These are phyloP conservation scores for Masnerella sp. DNA, from an alignment of 2,888 invertebrate species.

Conservation along the genomic window DNA sequence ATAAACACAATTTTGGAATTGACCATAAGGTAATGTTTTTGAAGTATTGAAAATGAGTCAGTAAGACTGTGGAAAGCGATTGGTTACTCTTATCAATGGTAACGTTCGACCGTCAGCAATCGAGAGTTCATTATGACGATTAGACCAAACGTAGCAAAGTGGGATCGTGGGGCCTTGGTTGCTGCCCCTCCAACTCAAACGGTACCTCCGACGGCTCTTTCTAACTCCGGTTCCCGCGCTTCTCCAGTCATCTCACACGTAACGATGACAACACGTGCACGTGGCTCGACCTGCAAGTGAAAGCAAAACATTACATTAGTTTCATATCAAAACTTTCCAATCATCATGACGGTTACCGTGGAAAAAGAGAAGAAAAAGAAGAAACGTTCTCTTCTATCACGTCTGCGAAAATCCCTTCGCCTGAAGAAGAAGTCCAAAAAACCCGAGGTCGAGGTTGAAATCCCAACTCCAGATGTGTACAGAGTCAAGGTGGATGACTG, in stretches of 20 bases:
- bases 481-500: constrained; percentile 45
- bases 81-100: too few relatives aligned
- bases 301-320: background rate
- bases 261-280: constrained; percentile 28
- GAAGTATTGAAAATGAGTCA: too few relatives aligned
- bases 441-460: constrained; percentile 1
- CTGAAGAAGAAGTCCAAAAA: constrained; percentile 12
- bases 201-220: too few relatives aligned
- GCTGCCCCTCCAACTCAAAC: too few relatives aligned
- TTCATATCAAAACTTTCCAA: background rate
- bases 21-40: too few relatives aligned
- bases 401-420: constrained; percentile 36
- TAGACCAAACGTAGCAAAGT: too few relatives aligned
- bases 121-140: too few relatives aligned
- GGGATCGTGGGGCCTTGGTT: too few relatives aligned
- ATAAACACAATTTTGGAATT: too few relatives aligned
- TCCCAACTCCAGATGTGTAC: background rate
- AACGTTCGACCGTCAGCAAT: too few relatives aligned
- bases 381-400: constrained; percentile 11
- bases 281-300: background rate
- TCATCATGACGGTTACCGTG: constrained; percentile 10
- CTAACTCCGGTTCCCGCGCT: constrained; percentile 32
- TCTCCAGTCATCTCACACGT: constrained; percentile 36
- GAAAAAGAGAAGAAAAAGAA: constrained; percentile 21
- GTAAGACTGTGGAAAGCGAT: too few relatives aligned